phyloP scores from a whole-genome alignment of 2,113 vertebrate species.

The Leucosticte australis region DNA sequence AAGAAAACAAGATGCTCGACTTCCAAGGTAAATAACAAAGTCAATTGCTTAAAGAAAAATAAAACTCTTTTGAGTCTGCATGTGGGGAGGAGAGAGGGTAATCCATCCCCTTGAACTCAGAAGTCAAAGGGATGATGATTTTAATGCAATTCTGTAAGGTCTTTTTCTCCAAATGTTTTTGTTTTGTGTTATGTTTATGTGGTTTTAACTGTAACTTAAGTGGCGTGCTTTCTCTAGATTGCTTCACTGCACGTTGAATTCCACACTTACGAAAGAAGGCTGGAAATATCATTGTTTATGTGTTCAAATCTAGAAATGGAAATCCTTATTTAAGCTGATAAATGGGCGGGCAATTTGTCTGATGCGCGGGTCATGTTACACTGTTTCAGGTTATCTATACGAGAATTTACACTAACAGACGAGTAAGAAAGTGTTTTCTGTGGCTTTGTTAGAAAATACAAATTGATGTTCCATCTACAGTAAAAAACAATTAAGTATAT shows the following conservation, averaged over 20 bases:
- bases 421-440: neutral
- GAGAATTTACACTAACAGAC: neutral
- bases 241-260: neutral
- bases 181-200: constrained; percentile 4
- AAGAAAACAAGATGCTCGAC: constrained; percentile 67
- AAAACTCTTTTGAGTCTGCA: neutral
- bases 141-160: neutral
- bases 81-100: neutral
- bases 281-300: neutral
- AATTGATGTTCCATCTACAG: neutral
- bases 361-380: rapidly evolving
- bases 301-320: neutral
- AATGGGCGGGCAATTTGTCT: neutral
- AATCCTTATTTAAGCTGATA: neutral
- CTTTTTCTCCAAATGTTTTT: constrained; percentile 7
- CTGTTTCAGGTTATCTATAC: neutral
- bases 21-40: constrained; percentile 76
- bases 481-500: neutral
- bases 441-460: neutral
- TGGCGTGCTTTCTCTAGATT: neutral
- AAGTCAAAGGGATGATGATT: neutral
- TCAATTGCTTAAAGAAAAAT: neutral
- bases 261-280: neutral
- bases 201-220: neutral
- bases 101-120: neutral